A percentile compares a stretch with the other conserved stretches of the same genome.
Conservation (phyloP, 2,113 vertebrate species). For the Scytalopus superciliaris region DNA sequence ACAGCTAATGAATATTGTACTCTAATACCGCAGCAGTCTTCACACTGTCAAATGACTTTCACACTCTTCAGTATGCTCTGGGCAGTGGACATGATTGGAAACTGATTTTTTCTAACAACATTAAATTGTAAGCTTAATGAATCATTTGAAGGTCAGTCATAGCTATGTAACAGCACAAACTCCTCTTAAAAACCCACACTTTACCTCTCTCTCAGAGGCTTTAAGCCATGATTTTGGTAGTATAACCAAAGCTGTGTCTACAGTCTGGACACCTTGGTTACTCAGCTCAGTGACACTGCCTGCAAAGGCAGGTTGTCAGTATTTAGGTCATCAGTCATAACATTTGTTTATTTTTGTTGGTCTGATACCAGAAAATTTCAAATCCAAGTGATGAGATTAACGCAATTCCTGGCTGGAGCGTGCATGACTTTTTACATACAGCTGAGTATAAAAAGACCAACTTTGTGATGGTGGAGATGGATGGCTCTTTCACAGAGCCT, state of each 20-base stretch:
- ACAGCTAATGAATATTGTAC: constrained; percentile 78
- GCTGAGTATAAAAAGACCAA: neutral
- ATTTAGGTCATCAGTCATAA: neutral
- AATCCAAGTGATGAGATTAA: neutral
- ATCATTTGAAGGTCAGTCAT: neutral
- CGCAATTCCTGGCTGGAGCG: neutral
- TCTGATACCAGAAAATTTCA: neutral
- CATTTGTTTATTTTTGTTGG: neutral
- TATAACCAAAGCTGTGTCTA: neutral
- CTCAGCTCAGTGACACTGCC: neutral
- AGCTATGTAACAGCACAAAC: neutral
- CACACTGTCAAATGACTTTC: neutral
- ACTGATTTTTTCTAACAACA: neutral
- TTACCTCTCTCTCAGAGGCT: neutral
- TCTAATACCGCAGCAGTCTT: constrained; percentile 76
- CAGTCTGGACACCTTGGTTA: neutral
- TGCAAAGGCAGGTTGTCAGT: neutral
- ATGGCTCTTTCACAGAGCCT: neutral
- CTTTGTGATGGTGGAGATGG: neutral
- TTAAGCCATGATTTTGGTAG: neutral
- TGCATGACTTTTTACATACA: neutral
- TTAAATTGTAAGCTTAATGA: neutral
- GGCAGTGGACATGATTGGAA: neutral
- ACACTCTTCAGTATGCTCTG: neutral
- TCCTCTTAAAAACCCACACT: neutral